Evolutionary conservation across 2,888 invertebrate genomes (phyloP).

Genomic region (Cynaeus angustus): DNA sequence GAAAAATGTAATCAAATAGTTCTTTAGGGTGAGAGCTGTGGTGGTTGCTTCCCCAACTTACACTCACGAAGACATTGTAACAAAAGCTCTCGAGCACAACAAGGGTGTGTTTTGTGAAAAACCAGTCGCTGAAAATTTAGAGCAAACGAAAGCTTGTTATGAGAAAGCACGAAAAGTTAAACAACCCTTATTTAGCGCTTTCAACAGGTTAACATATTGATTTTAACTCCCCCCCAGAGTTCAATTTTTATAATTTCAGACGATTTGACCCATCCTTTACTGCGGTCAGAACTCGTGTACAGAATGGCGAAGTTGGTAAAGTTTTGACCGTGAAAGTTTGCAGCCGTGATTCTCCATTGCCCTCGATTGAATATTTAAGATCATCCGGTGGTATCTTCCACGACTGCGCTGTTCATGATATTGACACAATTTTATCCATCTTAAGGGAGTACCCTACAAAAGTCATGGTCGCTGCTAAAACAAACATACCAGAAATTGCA

Average conservation of each 20-base stretch:
- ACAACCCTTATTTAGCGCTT: slow-evolving; percentile 77
- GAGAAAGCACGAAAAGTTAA: slow-evolving; percentile 75
- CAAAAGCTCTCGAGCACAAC: slow-evolving; percentile 73
- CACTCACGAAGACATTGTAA: slow-evolving; percentile 76
- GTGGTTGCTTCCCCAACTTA: slow-evolving; percentile 76
- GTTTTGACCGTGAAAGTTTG: slow-evolving; percentile 78
- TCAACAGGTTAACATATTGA: slow-evolving; percentile 71
- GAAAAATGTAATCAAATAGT: not conserved
- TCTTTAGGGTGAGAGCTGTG: slow-evolving; percentile 72
- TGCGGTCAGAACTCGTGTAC: slow-evolving; percentile 72
- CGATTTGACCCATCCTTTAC: slow-evolving; percentile 79
- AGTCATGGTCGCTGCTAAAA: slow-evolving; percentile 74
- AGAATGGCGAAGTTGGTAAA: slow-evolving; percentile 77
- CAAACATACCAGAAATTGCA: slow-evolving; percentile 77
- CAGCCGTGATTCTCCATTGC: slow-evolving; percentile 79
- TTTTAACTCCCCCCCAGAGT: too few relatives aligned
- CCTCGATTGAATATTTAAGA: slow-evolving; percentile 76
- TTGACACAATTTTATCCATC: slow-evolving; percentile 79
- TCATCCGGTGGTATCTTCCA: slow-evolving; percentile 80
- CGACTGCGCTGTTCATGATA: slow-evolving; percentile 81
- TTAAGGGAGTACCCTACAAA: slow-evolving; percentile 77
- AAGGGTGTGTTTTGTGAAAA: slow-evolving; percentile 83
- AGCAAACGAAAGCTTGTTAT: slow-evolving; percentile 75
- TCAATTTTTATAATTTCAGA: too few relatives aligned
- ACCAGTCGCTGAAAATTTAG: slow-evolving; percentile 76